phyloP scores from a whole-genome alignment of 2,888 invertebrate species.

The Cephonodes hylas region DNA sequence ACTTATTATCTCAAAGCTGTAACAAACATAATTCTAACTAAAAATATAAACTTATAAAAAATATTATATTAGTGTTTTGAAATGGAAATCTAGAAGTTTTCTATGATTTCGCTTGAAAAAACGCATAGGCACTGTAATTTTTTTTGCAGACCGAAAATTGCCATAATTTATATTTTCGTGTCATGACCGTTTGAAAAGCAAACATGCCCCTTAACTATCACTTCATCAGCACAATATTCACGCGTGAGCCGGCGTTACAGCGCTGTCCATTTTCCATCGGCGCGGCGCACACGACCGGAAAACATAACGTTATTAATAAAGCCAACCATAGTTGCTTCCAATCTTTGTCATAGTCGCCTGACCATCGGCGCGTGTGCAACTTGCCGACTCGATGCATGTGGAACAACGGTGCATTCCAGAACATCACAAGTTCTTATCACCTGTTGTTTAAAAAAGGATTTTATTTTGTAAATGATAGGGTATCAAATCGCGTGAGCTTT shows the following conservation, averaged over 20 bases:
- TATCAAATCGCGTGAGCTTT: constrained; percentile 19
- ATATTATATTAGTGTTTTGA: too few relatives aligned
- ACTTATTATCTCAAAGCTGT: too few relatives aligned
- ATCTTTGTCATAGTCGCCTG: constrained; percentile 74
- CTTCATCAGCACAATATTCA: background rate
- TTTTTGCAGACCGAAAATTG: too few relatives aligned
- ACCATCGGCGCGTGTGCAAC: constrained; percentile 68
- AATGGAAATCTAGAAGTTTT: too few relatives aligned
- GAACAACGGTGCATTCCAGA: constrained; percentile 40
- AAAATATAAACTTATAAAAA: too few relatives aligned
- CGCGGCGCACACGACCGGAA: constrained; percentile 52
- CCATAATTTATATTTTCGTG: too few relatives aligned
- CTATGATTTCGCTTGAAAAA: too few relatives aligned
- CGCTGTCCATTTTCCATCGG: constrained; percentile 15
- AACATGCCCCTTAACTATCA: background rate
- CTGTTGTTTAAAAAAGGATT: constrained; percentile 22
- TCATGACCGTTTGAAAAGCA: background rate
- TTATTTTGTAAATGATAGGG: background rate
- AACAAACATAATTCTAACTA: too few relatives aligned
- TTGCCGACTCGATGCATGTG: constrained; percentile 69
- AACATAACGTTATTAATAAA: constrained; percentile 70
- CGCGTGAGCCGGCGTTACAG: background rate
- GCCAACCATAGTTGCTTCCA: constrained; percentile 59
- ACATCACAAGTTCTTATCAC: background rate
- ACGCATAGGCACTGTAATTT: too few relatives aligned